These are phyloP conservation scores for Drosophila lacteicornis DNA, from an alignment of 1,140 invertebrate species.

Conservation along the genomic window DNA sequence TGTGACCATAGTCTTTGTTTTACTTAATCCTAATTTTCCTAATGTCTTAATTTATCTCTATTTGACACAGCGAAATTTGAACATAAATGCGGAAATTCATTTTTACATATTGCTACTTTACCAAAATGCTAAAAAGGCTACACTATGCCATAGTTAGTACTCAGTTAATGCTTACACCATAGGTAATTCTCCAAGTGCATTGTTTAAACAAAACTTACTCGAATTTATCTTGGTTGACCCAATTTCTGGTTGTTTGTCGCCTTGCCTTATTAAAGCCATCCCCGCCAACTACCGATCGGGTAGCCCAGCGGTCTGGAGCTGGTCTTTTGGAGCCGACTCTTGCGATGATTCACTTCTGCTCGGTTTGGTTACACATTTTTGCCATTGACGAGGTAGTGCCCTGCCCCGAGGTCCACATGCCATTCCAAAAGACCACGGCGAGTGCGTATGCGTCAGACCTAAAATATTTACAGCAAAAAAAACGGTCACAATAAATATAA, in stretches of 20 bases:
- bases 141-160: too few species aligned
- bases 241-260: conserved; percentile 62
- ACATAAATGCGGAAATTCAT: too few species aligned
- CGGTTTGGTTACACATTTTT: conserved; percentile 60
- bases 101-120: too few species aligned
- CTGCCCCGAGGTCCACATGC: conserved; percentile 45
- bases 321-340: conserved; percentile 6
- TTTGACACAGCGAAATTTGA: too few species aligned
- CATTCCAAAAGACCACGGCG: conserved; percentile 35
- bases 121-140: too few species aligned
- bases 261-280: conserved; percentile 71
- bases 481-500: conserved; percentile 31
- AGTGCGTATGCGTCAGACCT: conserved; percentile 73
- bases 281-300: conserved; percentile 40
- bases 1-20: too few species aligned
- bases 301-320: conserved; percentile 50
- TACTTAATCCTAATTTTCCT: too few species aligned
- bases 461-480: conserved; percentile 47
- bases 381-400: conserved; percentile 42
- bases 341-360: conserved; percentile 65
- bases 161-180: background rate
- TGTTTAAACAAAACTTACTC: conserved; percentile 52
- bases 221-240: conserved; percentile 77
- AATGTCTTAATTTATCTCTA: too few species aligned
- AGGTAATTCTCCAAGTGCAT: conserved; percentile 17